Base-by-base conservation (phyloP, 2,113 vertebrate genomes). In the Brachypteracias leptosomus region DNA sequence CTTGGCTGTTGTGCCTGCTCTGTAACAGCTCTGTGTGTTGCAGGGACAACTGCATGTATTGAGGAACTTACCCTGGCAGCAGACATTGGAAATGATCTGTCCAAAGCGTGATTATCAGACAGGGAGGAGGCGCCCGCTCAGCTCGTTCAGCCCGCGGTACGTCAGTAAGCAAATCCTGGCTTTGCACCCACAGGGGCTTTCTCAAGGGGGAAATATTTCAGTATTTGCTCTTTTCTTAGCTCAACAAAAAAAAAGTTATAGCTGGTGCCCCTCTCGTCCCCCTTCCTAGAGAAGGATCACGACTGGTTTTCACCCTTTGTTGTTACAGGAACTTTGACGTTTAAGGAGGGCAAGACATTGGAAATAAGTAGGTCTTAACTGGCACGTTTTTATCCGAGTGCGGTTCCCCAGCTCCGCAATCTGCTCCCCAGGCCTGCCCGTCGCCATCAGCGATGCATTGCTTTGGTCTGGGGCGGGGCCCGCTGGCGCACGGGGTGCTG, bases 351-450 rank as follows among this genome's bases (percentile, higher is more conserved):
- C 12, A 2, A 19, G 49, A 2, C 15, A 6, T 35, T 46, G 18
- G 5, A 31, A 42, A 59, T 3, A 9, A 14, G 7, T 3, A 4
- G 10, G 9, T 17, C 25, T 17, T 3, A 1, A 14, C 11, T 26
- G 13, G 17, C 6, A 3, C 21, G 16, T 11, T 25, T 11, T 15
- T 1, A 4, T 2, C 4, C 1, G 62, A 6, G 35, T 0, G 29
- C 16, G 11, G 31, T 6, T 1, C 35, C 9, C 22, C 0, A 3
- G 26, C 63, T 93, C 82, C 1, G 82, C 40, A 1, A 1, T 93
- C 82, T 1, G 31, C 82, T 90, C 2, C n/a, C 12, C 35, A 13
- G 29, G 82, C 59, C 76, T 86, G 79, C 25, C 3, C 1, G 5
- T 17, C 10, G 58, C 29, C 6, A 20, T 83, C 66, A 72, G 72